These are phyloP conservation scores for Sisor rabdophorus DNA, from an alignment of 2,113 vertebrate genomes.

Conservation along the genomic window DNA sequence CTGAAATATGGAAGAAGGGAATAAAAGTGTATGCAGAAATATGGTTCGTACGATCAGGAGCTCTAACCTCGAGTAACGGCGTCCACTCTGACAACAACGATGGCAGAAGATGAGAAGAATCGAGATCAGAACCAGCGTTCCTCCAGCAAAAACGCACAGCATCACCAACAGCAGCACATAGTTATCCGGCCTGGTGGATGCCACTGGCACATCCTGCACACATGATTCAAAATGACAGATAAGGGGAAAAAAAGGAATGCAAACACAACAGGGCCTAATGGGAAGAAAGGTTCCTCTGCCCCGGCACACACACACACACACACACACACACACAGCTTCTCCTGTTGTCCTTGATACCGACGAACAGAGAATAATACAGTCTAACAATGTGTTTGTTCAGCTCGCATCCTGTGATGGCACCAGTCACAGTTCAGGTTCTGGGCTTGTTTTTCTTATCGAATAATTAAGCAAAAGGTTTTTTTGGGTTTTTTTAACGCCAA, in stretches of 20 bases:
- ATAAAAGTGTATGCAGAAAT: not conserved
- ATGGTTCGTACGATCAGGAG: not conserved
- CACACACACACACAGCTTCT: constrained; percentile 10
- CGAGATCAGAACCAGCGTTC: constrained; percentile 82
- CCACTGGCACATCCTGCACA: constrained; percentile 67
- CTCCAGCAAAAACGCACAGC: constrained; percentile 83
- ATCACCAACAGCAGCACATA: constrained; percentile 83
- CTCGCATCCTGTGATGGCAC: constrained; percentile 24
- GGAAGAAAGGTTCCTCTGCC: not conserved
- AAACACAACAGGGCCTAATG: constrained; percentile 1
- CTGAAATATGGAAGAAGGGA: too few relatives aligned
- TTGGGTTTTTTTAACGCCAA: too few relatives aligned
- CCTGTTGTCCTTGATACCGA: constrained; percentile 4
- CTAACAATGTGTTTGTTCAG: constrained; percentile 20
- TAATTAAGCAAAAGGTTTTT: too few relatives aligned
- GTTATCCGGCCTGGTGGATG: constrained; percentile 74
- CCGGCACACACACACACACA: too few relatives aligned
- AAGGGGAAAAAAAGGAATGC: constrained; percentile 11
- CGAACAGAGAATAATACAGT: constrained; percentile 12
- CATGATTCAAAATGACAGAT: not conserved
- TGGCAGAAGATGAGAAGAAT: constrained; percentile 85
- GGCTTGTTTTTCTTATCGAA: too few relatives aligned
- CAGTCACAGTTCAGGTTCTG: constrained; percentile 25
- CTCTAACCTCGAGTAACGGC: constrained; percentile 81
- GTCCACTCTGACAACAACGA: constrained; percentile 81